phyloP scores from a whole-genome alignment of 2,113 vertebrate species.

The Osmerus mordax region DNA sequence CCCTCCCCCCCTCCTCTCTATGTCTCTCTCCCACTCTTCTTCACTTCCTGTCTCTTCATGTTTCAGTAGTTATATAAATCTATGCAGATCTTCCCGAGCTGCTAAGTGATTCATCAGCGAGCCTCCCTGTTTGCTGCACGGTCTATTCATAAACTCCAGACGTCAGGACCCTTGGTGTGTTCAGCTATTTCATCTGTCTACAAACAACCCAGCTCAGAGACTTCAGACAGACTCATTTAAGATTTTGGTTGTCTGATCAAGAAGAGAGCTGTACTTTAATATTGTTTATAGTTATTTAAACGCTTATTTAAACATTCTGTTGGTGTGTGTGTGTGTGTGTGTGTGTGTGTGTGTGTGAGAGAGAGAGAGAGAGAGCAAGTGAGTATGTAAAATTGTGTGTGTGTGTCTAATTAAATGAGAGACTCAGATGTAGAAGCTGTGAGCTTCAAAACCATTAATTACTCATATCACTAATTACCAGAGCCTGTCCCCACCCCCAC shows the following conservation, averaged over 20 bases:
- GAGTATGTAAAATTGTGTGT: conserved; percentile 4
- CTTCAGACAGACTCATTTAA: no score
- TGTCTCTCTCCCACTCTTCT: not conserved
- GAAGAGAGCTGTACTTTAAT: no score
- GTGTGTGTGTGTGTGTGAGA: no score
- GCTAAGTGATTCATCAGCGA: not conserved
- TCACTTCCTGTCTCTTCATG: not conserved
- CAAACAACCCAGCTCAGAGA: no score
- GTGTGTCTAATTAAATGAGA: conserved; percentile 20
- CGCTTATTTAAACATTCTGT: no score
- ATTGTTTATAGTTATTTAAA: no score
- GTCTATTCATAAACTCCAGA: no score
- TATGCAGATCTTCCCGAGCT: not conserved
- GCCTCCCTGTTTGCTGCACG: not conserved
- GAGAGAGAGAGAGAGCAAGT: no score
- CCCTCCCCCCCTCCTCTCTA: not conserved
- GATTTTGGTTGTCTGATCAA: no score
- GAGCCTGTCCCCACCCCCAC: conserved; percentile 3
- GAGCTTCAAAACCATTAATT: conserved; percentile 31
- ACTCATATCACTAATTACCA: conserved; percentile 44
- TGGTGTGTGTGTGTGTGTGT: no score
- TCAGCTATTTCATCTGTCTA: no score
- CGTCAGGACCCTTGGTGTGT: no score
- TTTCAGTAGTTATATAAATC: not conserved
- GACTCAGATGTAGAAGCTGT: conserved; percentile 17